Evolutionary conservation across 2,888 invertebrate genomes (phyloP), one percentile per base, ranked within the genome.

Genomic region (Cheilosia vulpina): DNA sequence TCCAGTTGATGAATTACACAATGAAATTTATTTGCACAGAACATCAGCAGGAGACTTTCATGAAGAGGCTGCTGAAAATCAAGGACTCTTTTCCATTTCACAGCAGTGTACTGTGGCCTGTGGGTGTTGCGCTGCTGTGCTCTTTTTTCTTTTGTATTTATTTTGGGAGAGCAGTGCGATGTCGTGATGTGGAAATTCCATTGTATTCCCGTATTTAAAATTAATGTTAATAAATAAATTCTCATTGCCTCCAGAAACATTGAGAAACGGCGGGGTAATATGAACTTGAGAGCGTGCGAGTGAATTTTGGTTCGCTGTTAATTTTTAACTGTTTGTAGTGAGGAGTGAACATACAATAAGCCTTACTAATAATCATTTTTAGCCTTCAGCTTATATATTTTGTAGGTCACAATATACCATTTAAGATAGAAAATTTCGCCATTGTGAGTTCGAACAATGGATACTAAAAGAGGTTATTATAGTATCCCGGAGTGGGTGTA

Each of bases 1-100:
- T 57, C 57, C 47, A 52, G 6, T 58, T 63, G 63, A 63, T 73
- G 53, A 34, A 73, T 55, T 45, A 19, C 63, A 27, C 27, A 38
- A 53, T n/a, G 55, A 53, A 41, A 24, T 63, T 57, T 65, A 57
- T 53, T 55, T 65, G 43, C 24, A 15, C 24, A 55, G 15, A 13
- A 57, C 47, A 11, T 75, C 38, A 7, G 15, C 4, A n/a, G 41
- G 19, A 17, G n/a, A 38, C 13, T 27, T 43, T 53, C 47, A 17
- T 17, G 47, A 47, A 17, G 17, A 47, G 19, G 47, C 47, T 9
- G 47, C 47, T 6, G n/a, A 53, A 11, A 17, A 45, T 31, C 31
- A 13, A 15, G 65, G 17, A 38, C 24, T 45, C 19, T 68, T 55
- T 41, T 57, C 31, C n/a, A 9, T 34, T 31, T 15, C 68, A 41